These are phyloP conservation scores for Amia ocellicauda DNA, from an alignment of 2,113 vertebrate genomes.

Conservation along the genomic window DNA sequence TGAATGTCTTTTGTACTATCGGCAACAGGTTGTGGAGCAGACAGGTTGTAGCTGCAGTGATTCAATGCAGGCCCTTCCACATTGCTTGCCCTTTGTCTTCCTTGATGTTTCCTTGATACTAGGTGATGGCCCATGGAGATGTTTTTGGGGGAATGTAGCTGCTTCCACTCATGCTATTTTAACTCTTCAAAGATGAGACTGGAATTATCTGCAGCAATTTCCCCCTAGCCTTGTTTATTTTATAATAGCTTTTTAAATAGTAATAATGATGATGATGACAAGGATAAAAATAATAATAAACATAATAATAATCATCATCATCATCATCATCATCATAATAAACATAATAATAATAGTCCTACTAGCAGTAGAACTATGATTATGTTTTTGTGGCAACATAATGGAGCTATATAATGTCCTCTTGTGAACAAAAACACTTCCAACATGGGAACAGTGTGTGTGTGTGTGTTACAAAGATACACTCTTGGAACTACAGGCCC, in stretches of 20 bases:
- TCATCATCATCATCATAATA: too few relatives aligned
- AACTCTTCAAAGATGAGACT: constrained; percentile 37
- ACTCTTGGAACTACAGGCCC: constrained; percentile 30
- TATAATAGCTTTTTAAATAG: too few relatives aligned
- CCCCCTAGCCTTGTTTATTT: constrained; percentile 53
- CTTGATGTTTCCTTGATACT: constrained; percentile 33
- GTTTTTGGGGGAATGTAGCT: constrained; percentile 33
- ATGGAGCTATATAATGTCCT: too few relatives aligned
- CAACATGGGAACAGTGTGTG: too few relatives aligned
- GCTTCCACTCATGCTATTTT: constrained; percentile 51
- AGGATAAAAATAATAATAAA: too few relatives aligned
- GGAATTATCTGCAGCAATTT: constrained; percentile 65
- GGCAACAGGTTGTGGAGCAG: constrained; percentile 39
- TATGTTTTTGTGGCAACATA: too few relatives aligned
- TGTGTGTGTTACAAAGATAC: too few relatives aligned
- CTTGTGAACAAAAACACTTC: too few relatives aligned
- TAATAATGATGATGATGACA: too few relatives aligned
- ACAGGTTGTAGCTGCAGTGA: constrained; percentile 14
- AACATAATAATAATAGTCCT: too few relatives aligned
- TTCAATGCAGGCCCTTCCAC: constrained; percentile 36
- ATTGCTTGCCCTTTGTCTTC: constrained; percentile 52
- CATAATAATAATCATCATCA: too few relatives aligned
- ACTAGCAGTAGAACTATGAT: too few relatives aligned
- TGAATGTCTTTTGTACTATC: constrained; percentile 50
- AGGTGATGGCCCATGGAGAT: constrained; percentile 15